Evolutionary conservation across 2,113 vertebrate genomes (phyloP).

Genomic region (Smithornis capensis): DNA sequence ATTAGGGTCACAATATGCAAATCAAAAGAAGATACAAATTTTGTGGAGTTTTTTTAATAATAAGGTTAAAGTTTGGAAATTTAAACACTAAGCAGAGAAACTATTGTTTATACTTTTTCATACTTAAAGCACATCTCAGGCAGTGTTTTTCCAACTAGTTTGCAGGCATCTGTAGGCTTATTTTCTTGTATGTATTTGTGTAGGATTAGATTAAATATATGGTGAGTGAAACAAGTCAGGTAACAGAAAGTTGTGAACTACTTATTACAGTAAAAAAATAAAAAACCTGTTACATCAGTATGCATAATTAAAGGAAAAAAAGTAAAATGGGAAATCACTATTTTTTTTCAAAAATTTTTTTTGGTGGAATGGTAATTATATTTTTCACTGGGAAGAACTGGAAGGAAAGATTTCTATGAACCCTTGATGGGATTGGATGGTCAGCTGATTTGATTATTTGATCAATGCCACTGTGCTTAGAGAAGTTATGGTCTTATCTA

Average conservation of each 20-base stretch:
- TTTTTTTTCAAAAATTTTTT: neutral
- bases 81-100: neutral
- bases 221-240: neutral
- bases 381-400: no score
- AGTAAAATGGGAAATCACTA: neutral
- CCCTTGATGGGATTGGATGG: neutral
- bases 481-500: neutral
- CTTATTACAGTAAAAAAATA: neutral
- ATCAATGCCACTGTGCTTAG: neutral
- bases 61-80: neutral
- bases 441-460: neutral
- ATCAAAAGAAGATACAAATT: neutral
- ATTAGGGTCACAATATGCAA: neutral
- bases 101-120: neutral
- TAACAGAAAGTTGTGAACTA: neutral
- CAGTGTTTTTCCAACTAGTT: rapidly evolving
- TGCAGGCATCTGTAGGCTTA: neutral
- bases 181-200: neutral
- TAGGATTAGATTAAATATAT: neutral
- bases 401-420: neutral
- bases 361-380: neutral
- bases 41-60: neutral
- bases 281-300: neutral
- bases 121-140: neutral
- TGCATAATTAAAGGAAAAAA: neutral